Evolutionary conservation across 2,113 vertebrate species (phyloP), one percentile per base, ranked within the genome.

Genomic region (Peromyscus maniculatus): DNA sequence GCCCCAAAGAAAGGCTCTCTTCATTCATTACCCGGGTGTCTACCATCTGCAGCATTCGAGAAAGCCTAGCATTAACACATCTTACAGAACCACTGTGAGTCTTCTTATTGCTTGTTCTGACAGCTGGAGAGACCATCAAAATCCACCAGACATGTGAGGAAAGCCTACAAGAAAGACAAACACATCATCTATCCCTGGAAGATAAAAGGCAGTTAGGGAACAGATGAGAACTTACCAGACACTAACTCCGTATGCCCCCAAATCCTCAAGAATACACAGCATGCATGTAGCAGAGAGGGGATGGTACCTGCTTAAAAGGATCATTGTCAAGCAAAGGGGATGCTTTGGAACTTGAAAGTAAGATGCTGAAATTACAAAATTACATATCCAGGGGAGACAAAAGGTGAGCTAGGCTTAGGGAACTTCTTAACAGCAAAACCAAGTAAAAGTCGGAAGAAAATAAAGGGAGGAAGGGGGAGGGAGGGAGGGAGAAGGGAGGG

Each of bases 101-200:
- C 31, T 71, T 36, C 52, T 89, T 39, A 16, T 8, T 82, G 78
- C 15, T 95, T 71, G 83, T 46, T 49, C 69, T 79, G 28, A 57
- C 24, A 49, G 52, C 74, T 71, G 57, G 21, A 87, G 55, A 87
- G 84, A 69, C 36, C 75, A 66, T 43, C 24, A 39, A 55, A 91
- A 26, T 46, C 67, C 55, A 21, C n/a, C 46, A 87, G 92, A 55
- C 7, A 21, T 69, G 31, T n/a, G 43, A 91, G 64, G 49, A 78
- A 92, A 94, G 59, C 4, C 52, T 62, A 28, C 28, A 59, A 87
- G 82, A 95, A 91, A 96, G 69, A 96, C 64, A 79, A 93, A 71
- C 33, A 82, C 1, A 5, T 24, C 57, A 64, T 16, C 12, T 93
- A 33, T 87, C 57, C 26, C 64, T 49, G 49, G 71, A 31, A 83